A percentile compares a stretch with the other conserved stretches of the same genome.
phyloP scores from a whole-genome alignment of 2,888 invertebrate genomes.

The Luffia ferchaultella region DNA sequence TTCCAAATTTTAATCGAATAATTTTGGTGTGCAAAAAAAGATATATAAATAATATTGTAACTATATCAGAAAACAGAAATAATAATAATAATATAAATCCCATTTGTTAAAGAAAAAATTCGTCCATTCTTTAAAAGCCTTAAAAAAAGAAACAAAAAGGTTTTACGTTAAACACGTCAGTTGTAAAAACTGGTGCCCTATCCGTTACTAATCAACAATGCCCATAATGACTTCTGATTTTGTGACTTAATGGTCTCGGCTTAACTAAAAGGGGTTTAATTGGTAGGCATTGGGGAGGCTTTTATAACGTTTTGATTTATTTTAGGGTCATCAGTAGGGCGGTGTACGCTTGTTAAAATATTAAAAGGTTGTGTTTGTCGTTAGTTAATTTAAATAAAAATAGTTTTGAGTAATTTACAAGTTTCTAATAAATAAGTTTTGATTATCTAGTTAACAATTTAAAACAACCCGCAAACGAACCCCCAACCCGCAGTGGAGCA shows the following conservation, averaged over 20 bases:
- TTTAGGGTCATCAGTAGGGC: background rate
- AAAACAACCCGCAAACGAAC: background rate
- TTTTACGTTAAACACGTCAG: background rate
- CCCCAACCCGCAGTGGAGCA: too few species aligned
- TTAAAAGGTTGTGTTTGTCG: too few species aligned
- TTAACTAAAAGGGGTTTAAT: conserved; percentile 55
- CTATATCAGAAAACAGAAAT: too few species aligned
- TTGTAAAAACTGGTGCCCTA: background rate
- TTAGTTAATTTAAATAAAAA: too few species aligned
- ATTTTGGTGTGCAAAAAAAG: too few species aligned
- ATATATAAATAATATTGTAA: too few species aligned
- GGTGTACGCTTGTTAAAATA: background rate
- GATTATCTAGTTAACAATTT: background rate
- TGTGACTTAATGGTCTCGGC: conserved; percentile 37
- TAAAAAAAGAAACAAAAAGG: too few species aligned
- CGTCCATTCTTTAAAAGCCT: too few species aligned
- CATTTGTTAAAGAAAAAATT: too few species aligned
- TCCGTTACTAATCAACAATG: conserved; percentile 41
- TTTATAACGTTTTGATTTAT: conserved; percentile 2
- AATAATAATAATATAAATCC: too few species aligned
- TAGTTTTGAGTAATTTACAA: background rate
- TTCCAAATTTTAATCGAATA: background rate
- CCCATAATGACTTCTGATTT: conserved; percentile 49
- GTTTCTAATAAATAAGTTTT: background rate
- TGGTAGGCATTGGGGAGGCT: conserved; percentile 53